Conservation (phyloP, 2,113 vertebrate species). For the Malurus melanocephalus region DNA sequence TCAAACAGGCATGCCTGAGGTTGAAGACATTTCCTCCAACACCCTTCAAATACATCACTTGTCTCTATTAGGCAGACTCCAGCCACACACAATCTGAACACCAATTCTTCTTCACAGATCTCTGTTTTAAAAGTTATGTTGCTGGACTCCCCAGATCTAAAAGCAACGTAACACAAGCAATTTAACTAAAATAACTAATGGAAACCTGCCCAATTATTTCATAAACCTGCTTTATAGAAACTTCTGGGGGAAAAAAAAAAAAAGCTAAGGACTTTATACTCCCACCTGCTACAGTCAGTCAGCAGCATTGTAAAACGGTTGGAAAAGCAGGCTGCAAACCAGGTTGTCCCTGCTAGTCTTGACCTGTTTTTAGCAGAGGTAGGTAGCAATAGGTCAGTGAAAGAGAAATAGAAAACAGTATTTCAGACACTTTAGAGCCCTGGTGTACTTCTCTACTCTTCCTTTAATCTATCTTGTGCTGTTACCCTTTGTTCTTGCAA, state of each 20-base stretch:
- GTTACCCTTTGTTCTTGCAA: neutral
- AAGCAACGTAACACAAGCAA: neutral
- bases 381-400: neutral
- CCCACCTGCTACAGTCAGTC: neutral
- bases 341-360: neutral
- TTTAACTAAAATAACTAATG: neutral
- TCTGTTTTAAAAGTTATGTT: neutral
- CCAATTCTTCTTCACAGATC: neutral
- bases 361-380: neutral
- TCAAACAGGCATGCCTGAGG: neutral
- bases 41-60: fast-evolving
- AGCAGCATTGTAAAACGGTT: neutral
- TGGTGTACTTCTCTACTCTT: neutral
- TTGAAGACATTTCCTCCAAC: neutral
- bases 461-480: neutral
- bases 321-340: neutral
- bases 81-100: neutral
- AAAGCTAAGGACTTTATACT: neutral
- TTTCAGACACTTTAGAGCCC: neutral
- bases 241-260: fast-evolving
- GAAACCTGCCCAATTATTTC: neutral
- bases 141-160: neutral
- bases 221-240: neutral
- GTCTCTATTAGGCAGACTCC: neutral
- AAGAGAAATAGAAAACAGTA: neutral